A percentile compares a stretch with the other conserved stretches of the same genome.
Evolutionary conservation across 2,113 vertebrate species (phyloP).

Genomic region (Toxotes chatareus): DNA sequence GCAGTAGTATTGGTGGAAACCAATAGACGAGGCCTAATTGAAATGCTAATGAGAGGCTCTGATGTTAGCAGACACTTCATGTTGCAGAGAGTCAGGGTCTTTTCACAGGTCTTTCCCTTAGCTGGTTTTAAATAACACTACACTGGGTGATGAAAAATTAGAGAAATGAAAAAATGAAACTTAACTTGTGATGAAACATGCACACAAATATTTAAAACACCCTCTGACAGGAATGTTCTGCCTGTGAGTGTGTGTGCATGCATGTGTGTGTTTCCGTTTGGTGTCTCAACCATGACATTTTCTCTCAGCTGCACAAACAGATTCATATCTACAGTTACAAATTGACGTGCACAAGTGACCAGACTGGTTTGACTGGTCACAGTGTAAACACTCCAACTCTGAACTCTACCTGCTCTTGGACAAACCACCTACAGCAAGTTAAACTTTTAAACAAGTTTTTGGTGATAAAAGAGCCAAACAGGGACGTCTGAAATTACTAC

Average conservation of each 20-base stretch:
- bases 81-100: constrained; percentile 19
- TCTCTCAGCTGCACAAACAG: constrained; percentile 44
- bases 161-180: background rate
- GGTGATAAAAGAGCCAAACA: background rate
- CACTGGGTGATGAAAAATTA: background rate
- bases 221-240: constrained; percentile 39
- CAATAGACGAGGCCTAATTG: constrained; percentile 5
- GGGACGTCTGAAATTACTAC: constrained; percentile 9
- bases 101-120: background rate
- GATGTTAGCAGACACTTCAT: constrained; percentile 42
- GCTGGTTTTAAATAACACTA: background rate
- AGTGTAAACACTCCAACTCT: constrained; percentile 46
- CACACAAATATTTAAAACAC: constrained; percentile 47
- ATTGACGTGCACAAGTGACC: constrained; percentile 1
- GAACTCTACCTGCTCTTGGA: background rate
- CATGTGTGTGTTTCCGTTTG: constrained; percentile 8
- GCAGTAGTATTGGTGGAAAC: constrained; percentile 28
- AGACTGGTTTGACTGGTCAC: constrained; percentile 66
- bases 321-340: constrained; percentile 44
- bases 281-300: constrained; percentile 11
- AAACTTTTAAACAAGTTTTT: constrained; percentile 10
- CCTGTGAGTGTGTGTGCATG: background rate
- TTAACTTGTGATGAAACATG: constrained; percentile 12
- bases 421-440: constrained; percentile 32
- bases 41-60: constrained; percentile 51